These are phyloP conservation scores for Diachasma alloeum DNA, from an alignment of 1,140 invertebrate species.

Conservation along the genomic window DNA sequence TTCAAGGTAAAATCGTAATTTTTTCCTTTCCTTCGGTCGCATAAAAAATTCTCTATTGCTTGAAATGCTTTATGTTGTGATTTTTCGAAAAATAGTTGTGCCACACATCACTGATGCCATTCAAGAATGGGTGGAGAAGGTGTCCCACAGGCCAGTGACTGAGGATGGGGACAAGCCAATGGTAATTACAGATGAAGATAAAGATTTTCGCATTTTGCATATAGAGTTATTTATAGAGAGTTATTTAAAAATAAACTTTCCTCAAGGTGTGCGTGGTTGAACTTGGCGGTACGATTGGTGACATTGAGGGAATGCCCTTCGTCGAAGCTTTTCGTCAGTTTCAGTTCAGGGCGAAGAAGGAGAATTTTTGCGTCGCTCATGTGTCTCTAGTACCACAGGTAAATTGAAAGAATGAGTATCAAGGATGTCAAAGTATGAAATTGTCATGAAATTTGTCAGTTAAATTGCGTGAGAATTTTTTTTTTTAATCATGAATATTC, in stretches of 20 bases:
- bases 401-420: conserved; percentile 29
- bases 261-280: conserved; percentile 73
- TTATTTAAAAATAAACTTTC: background rate
- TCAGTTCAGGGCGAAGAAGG: conserved; percentile 89
- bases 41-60: too few species aligned
- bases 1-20: conserved; percentile 78
- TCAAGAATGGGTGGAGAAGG: conserved; percentile 96
- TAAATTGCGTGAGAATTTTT: too few species aligned
- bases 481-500: too few species aligned
- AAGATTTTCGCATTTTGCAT: background rate
- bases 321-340: conserved; percentile 99
- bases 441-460: background rate
- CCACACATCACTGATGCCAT: conserved; percentile 99
- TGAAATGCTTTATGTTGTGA: background rate
- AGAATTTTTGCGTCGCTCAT: conserved; percentile 96
- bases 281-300: conserved; percentile 97
- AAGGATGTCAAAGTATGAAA: background rate
- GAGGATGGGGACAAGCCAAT: conserved; percentile 79
- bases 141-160: conserved; percentile 88
- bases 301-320: conserved; percentile 99
- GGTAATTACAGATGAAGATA: conserved; percentile 55
- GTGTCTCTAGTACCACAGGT: conserved; percentile 94
- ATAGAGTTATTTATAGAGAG: too few species aligned
- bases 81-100: conserved; percentile 75
- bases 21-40: background rate